These are phyloP conservation scores for Macropodus opercularis DNA, from an alignment of 2,797 vertebrate genomes.

Conservation along the genomic window DNA sequence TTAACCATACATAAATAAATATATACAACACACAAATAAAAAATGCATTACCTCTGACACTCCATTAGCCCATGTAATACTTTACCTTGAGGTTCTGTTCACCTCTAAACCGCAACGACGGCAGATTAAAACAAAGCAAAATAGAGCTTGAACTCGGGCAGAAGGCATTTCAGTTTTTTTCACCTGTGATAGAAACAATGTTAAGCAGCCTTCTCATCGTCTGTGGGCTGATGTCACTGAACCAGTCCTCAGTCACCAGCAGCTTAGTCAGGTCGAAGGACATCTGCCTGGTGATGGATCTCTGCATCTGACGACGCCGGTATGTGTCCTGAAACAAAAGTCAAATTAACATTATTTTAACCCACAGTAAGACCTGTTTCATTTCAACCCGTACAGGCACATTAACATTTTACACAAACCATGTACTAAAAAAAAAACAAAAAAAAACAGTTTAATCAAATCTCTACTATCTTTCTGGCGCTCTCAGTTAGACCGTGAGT, in stretches of 20 bases:
- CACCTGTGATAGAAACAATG: slow-evolving; percentile 97
- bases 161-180: slow-evolving; percentile 12
- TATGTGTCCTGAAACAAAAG: slow-evolving; percentile 89
- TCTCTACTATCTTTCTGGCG: no score
- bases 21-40: no score
- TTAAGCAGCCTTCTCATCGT: slow-evolving; percentile 97
- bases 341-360: slow-evolving; percentile 12
- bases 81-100: not conserved
- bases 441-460: no score
- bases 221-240: slow-evolving; percentile 99
- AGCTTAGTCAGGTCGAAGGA: slow-evolving; percentile 98
- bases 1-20: not conserved
- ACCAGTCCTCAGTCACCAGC: slow-evolving; percentile 98
- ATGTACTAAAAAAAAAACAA: no score
- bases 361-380: not conserved
- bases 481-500: slow-evolving; percentile 5
- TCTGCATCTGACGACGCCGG: slow-evolving; percentile 94
- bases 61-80: slow-evolving; percentile 1
- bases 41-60: not conserved
- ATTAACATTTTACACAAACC: no score
- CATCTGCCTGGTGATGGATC: slow-evolving; percentile 95
- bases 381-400: no score
- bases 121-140: not conserved
- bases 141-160: no score
- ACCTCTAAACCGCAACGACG: not conserved